Evolutionary conservation across 1,140 invertebrate genomes (phyloP).

Genomic region (Dreissena polymorpha): DNA sequence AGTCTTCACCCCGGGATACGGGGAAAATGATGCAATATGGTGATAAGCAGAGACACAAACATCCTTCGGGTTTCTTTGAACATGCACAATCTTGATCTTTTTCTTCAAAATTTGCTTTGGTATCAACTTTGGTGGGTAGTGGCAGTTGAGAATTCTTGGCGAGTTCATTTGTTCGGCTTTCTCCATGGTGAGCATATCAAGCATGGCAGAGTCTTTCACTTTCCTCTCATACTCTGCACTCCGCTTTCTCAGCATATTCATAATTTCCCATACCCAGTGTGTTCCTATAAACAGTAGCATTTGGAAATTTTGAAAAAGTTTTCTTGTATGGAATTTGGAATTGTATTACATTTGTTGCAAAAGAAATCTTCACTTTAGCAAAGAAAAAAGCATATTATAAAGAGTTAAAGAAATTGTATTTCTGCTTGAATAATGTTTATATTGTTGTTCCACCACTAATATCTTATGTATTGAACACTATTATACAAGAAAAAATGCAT

Average conservation of each 20-base stretch:
- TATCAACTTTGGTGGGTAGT: slow-evolving; percentile 3
- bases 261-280: slow-evolving; percentile 41
- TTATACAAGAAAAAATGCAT: too few species aligned
- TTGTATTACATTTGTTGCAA: too few species aligned
- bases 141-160: slow-evolving; percentile 30
- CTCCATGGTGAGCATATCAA: slow-evolving; percentile 14
- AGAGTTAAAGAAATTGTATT: too few species aligned
- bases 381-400: too few species aligned
- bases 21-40: neutral
- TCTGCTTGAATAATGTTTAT: too few species aligned
- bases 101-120: slow-evolving; percentile 31
- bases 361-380: too few species aligned
- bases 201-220: slow-evolving; percentile 10
- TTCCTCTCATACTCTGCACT: slow-evolving; percentile 23
- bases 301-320: too few species aligned
- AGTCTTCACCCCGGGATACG: neutral
- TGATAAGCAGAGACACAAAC: slow-evolving; percentile 25
- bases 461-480: too few species aligned
- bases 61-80: slow-evolving; percentile 32
- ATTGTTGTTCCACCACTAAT: too few species aligned
- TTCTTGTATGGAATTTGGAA: too few species aligned
- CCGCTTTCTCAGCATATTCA: slow-evolving; percentile 9
- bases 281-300: slow-evolving; percentile 7
- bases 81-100: slow-evolving; percentile 37
- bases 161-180: neutral